Conservation (phyloP, 1,140 invertebrate species). For the Macrobrachium nipponense region DNA sequence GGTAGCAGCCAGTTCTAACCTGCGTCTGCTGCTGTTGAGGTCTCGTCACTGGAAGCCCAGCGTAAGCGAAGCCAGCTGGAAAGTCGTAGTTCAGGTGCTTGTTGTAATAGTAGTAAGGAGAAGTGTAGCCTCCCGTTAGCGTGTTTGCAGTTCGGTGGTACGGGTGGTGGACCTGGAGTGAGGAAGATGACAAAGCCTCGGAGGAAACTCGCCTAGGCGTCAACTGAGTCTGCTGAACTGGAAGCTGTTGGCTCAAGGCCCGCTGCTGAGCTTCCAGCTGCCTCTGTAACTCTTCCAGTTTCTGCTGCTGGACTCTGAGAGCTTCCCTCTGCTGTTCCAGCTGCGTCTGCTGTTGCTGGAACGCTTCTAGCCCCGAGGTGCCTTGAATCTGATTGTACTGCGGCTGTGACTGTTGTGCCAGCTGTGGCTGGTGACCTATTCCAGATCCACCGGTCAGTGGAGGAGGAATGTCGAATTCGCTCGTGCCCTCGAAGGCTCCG, state of each 20-base stretch:
- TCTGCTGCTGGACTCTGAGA: constrained; percentile 30
- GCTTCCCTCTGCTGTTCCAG: constrained; percentile 6
- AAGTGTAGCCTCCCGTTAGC: constrained; percentile 31
- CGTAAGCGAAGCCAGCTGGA: constrained; percentile 40
- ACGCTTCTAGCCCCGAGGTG: neutral
- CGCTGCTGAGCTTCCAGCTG: constrained; percentile 26
- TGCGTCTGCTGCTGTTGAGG: too few relatives aligned
- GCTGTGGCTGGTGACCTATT: constrained; percentile 7
- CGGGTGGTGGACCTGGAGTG: neutral
- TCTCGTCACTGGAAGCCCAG: constrained; percentile 6
- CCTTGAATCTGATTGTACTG: neutral
- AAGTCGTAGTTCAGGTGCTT: constrained; percentile 33
- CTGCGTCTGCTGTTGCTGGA: constrained; percentile 27
- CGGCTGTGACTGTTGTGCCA: constrained; percentile 44
- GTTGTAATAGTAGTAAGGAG: constrained; percentile 38
- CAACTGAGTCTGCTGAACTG: neutral
- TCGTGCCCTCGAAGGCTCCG: constrained; percentile 56
- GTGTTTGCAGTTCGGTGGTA: constrained; percentile 5
- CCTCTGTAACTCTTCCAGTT: constrained; percentile 29
- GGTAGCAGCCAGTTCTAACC: too few relatives aligned
- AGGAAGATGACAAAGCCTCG: neutral
- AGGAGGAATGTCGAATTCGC: constrained; percentile 45
- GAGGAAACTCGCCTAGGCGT: neutral
- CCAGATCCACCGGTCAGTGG: constrained; percentile 8
- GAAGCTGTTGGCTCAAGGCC: neutral